phyloP scores from a whole-genome alignment of 2,113 vertebrate species.

The Protobothrops flavoviridis region DNA sequence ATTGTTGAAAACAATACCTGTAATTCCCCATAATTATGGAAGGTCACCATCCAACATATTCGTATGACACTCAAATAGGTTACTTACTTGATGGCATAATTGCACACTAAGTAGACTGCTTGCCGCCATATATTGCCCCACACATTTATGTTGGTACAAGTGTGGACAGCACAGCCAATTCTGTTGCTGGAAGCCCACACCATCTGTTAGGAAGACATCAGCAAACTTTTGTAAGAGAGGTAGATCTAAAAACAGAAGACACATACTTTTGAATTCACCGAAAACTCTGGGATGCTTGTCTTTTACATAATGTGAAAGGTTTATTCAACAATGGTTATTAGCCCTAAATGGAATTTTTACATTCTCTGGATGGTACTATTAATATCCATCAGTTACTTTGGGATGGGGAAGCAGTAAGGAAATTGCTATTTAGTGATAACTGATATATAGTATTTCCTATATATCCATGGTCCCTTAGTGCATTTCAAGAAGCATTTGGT shows the following conservation, averaged over 20 bases:
- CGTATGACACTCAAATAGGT: fast-evolving
- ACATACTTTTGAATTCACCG: fast-evolving
- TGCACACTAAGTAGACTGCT: slow-evolving; percentile 84
- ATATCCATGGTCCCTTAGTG: background rate
- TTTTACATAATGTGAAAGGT: background rate
- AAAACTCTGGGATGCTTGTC: background rate
- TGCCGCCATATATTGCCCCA: slow-evolving; percentile 81
- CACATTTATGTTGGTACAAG: slow-evolving; percentile 77
- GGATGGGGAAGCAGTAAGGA: background rate
- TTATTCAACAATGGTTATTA: background rate
- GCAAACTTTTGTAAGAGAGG: background rate
- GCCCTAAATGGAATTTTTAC: background rate
- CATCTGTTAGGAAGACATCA: slow-evolving; percentile 74
- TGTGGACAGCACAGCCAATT: slow-evolving; percentile 83
- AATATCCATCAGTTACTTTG: background rate
- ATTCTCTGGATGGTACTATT: background rate
- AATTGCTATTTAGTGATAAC: background rate
- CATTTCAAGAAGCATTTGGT: background rate
- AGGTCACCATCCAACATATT: background rate
- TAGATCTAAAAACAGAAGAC: fast-evolving
- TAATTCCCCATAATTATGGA: background rate
- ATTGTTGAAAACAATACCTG: background rate
- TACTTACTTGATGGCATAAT: slow-evolving; percentile 91
- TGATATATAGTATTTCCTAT: background rate
- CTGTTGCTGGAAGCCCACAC: slow-evolving; percentile 87